These are phyloP conservation scores for Meiosimyza decipiens DNA, from an alignment of 2,888 invertebrate genomes.

Conservation along the genomic window DNA sequence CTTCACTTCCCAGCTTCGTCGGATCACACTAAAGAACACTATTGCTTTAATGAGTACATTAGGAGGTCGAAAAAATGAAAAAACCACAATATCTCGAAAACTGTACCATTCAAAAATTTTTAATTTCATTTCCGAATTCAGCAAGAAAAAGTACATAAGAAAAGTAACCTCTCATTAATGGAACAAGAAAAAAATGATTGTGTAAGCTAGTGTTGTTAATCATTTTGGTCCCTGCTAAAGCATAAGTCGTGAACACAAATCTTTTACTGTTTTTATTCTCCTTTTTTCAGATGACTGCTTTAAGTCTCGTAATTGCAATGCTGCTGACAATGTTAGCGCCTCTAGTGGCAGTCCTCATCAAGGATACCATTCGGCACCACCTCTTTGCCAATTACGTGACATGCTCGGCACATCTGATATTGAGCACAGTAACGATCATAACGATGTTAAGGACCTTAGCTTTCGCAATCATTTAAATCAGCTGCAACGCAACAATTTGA, in stretches of 20 bases:
- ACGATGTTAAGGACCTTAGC: conserved; percentile 67
- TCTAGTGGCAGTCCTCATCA: conserved; percentile 69
- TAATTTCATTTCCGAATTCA: no score
- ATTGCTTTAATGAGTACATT: no score
- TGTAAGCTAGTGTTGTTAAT: no score
- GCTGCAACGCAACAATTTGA: conserved; percentile 54
- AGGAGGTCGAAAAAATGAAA: no score
- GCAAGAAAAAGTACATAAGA: no score
- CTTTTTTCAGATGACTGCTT: conserved; percentile 59
- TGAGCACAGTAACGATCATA: conserved; percentile 66
- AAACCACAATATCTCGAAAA: no score
- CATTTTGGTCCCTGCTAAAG: no score
- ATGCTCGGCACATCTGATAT: conserved; percentile 65
- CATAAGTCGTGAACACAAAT: neutral
- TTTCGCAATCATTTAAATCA: conserved; percentile 64
- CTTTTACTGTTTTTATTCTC: neutral
- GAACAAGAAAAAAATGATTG: no score
- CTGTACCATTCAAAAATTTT: no score
- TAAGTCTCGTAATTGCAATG: conserved; percentile 63
- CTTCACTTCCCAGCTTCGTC: no score
- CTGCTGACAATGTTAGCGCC: conserved; percentile 70
- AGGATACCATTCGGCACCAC: conserved; percentile 61
- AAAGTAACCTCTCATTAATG: no score
- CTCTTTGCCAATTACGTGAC: conserved; percentile 67
- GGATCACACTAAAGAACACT: no score